Evolutionary conservation across 2,113 vertebrate species (phyloP).

Genomic region (Stercorarius parasiticus): DNA sequence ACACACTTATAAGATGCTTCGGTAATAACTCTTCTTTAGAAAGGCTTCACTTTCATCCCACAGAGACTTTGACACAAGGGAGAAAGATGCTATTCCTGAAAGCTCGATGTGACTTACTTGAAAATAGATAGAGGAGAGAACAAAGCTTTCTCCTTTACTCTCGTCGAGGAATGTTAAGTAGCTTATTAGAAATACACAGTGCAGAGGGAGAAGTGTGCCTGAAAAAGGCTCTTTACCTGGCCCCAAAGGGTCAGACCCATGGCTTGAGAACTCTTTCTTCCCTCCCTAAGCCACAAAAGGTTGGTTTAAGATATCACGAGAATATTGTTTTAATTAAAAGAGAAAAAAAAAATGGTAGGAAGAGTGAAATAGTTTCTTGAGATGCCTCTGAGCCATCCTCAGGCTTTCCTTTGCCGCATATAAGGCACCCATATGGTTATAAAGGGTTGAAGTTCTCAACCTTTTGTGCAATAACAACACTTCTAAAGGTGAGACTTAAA

Average conservation of each 20-base stretch:
- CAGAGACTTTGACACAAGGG: slow-evolving; percentile 15
- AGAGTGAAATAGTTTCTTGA: neutral
- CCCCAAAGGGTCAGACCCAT: neutral
- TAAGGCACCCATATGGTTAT: neutral
- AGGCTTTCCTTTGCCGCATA: neutral
- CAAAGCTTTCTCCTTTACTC: slow-evolving; percentile 23
- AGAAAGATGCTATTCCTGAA: slow-evolving; percentile 39
- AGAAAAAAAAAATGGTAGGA: neutral
- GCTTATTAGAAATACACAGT: slow-evolving; percentile 6
- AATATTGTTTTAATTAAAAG: neutral
- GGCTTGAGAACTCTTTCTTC: neutral
- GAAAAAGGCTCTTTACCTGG: neutral
- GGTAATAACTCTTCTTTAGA: slow-evolving; percentile 31
- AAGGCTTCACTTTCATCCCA: slow-evolving; percentile 34
- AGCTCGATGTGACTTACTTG: neutral
- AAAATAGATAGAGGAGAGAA: neutral
- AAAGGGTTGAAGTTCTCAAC: neutral
- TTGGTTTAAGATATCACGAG: neutral
- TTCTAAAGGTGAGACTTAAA: neutral
- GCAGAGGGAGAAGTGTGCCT: neutral
- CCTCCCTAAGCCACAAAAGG: neutral
- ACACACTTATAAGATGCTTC: neutral
- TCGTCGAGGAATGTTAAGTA: slow-evolving; percentile 22
- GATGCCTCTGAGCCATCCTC: neutral
- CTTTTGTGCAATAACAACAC: neutral